A percentile compares a stretch with the other conserved stretches of the same genome.
These are phyloP conservation scores for Theretra japonica DNA, from an alignment of 2,888 invertebrate species.

Conservation along the genomic window DNA sequence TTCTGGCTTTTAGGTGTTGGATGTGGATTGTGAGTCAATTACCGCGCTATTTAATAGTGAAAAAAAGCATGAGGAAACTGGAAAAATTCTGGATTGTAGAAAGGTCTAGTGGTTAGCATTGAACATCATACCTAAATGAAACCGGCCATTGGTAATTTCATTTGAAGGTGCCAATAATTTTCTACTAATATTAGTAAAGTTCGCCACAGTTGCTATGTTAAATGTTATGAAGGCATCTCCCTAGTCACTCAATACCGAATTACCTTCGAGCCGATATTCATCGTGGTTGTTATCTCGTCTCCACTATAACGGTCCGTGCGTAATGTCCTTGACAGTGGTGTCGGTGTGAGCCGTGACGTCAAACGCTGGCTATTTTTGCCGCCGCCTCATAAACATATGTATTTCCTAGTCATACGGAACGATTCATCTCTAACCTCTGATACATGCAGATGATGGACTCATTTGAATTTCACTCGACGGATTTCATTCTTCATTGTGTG, in stretches of 20 bases:
- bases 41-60: too few species aligned
- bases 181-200: too few species aligned
- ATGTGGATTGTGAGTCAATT: too few species aligned
- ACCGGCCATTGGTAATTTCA: too few species aligned
- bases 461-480: background rate
- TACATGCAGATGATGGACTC: conserved; percentile 2
- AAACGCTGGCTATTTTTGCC: conserved; percentile 42
- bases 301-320: conserved; percentile 32
- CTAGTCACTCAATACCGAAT: background rate
- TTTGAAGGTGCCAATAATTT: too few species aligned
- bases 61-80: too few species aligned
- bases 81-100: too few species aligned
- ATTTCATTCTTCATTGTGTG: too few species aligned
- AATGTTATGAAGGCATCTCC: background rate
- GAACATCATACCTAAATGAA: too few species aligned
- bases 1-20: too few species aligned
- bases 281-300: conserved; percentile 1
- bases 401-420: conserved; percentile 45
- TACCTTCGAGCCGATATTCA: conserved; percentile 2
- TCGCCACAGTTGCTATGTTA: too few species aligned
- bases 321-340: conserved; percentile 45
- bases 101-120: too few species aligned
- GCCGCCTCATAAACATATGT: conserved; percentile 52
- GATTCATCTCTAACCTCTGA: conserved; percentile 11
- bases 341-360: conserved; percentile 39